Base-by-base conservation (phyloP, 2,888 invertebrate species). In the Macaria notata region DNA sequence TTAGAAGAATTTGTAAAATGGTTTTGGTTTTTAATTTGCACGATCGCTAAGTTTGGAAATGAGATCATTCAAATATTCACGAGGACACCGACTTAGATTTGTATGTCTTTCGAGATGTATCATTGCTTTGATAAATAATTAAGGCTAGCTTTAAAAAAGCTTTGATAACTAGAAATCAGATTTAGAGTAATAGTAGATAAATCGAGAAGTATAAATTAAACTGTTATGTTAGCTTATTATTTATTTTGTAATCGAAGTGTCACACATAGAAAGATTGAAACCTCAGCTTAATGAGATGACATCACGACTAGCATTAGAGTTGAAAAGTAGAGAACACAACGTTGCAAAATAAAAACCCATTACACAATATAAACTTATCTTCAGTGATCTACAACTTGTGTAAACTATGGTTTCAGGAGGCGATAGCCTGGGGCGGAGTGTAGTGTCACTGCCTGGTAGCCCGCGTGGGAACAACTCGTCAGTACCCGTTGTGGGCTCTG, bases 401-500 rank as follows among this genome's bases (percentile, higher is more conserved):
- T 7, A 7, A 31, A 46, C 41, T 31, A 43, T 61, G 50, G 45
- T 75, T 75, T n/a, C 78, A 88, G 91, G 88, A 69, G 83, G 81
- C 68, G 88, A 86, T 84, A 88, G 83, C 65, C 62, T 76, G 48
- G 78, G 78, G 46, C 86, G 91, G 47, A 89, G 89, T 59, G 90
- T 89, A 65, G 79, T 90, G 66, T 92, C 91, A 31, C 73, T 91
- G 19, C 91, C 89, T 3, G 90, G 92, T 48, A 88, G 89, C 52
- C 91, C 91, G 1, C 76, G 91, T 2, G 82, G 80, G 31, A 83
- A 79, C 71, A 83, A 79, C 68, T 73, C 81, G 4, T 93, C 95
- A 52, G 94, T 95, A 74, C 96, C 96, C 76, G 96, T 97, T 55
- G 94, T 97, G 75, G 98, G 98, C 64, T 98, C 98, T 69, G 98